Evolutionary conservation across 2,113 vertebrate species (phyloP).

Genomic region (Lichenostomus cassidix): DNA sequence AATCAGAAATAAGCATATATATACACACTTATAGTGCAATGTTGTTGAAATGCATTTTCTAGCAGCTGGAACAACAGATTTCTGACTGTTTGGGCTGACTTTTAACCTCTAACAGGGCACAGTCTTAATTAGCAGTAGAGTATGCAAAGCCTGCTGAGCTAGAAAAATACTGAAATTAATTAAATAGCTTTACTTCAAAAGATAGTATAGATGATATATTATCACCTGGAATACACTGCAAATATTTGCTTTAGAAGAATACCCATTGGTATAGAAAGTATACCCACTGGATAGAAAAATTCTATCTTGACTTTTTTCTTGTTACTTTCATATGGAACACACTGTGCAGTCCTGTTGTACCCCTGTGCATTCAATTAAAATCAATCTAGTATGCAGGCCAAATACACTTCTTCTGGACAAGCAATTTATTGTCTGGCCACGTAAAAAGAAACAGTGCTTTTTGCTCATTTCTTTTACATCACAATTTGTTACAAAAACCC

Average conservation of each 20-base stretch:
- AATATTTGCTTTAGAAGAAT: neutral
- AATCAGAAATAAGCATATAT: neutral
- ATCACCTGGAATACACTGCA: neutral
- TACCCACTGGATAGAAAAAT: neutral
- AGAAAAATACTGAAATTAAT: neutral
- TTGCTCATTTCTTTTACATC: neutral
- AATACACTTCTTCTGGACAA: neutral
- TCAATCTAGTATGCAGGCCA: neutral
- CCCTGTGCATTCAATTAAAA: neutral
- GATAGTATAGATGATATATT: neutral
- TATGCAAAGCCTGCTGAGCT: neutral
- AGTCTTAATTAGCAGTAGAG: neutral
- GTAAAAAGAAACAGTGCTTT: neutral
- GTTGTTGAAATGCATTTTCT: neutral
- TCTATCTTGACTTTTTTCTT: neutral
- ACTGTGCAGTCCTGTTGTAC: neutral
- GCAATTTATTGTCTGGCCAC: neutral
- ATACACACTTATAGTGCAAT: neutral
- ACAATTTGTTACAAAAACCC: neutral
- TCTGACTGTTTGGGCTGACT: neutral
- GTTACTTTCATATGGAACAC: neutral
- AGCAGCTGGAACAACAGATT: neutral
- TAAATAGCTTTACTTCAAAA: neutral
- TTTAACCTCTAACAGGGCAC: neutral
- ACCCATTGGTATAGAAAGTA: neutral